Evolutionary conservation across 2,888 invertebrate genomes (phyloP), one percentile per base, ranked within the genome.

Genomic region (Drosophila cracens): DNA sequence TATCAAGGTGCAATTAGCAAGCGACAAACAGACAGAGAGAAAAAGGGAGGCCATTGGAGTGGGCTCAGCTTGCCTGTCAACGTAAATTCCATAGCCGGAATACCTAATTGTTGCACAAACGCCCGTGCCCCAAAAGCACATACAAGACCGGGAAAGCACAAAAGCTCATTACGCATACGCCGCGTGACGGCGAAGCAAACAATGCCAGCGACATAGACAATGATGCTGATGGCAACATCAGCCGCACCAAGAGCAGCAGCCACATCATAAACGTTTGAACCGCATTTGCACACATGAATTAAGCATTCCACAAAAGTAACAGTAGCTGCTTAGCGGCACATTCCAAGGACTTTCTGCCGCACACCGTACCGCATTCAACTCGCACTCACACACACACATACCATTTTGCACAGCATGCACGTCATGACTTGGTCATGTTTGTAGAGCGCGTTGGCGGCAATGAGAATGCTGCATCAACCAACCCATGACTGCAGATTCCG

Each of bases 221-320:
- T 57, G 73, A 33, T 61, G 57, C 18, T 25, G 53, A 18, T 53
- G 57, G 49, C 25, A 40, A 40, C 29, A 36, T 29, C 62, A 48
- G 54, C 49, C 21, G 31, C 68, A 29, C 21, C 53, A 27, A 21
- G 29, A 52, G 49, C 34, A 60, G 48, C 52, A 69, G 70, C 86
- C 84, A 83, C 87, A 85, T 83, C 77, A 85, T 83, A 85, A 89
- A 78, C 87, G 85, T 81, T 87, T 83, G 81, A 66, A 74, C 87
- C 86, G 74, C 87, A 87, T 79, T 88, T 71, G 82, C 86, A 87
- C 86, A 82, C 79, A 79, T 79, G 87, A 87, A 87, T 88, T 84
- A 89, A 86, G 86, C 84, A 87, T 83, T 88, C 85, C 84, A 60
- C 79, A 76, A 87, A 84, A 82, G 84, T 83, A 87, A 88, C 84